phyloP scores from a whole-genome alignment of 2,797 vertebrate genomes.

The Tapera naevia region DNA sequence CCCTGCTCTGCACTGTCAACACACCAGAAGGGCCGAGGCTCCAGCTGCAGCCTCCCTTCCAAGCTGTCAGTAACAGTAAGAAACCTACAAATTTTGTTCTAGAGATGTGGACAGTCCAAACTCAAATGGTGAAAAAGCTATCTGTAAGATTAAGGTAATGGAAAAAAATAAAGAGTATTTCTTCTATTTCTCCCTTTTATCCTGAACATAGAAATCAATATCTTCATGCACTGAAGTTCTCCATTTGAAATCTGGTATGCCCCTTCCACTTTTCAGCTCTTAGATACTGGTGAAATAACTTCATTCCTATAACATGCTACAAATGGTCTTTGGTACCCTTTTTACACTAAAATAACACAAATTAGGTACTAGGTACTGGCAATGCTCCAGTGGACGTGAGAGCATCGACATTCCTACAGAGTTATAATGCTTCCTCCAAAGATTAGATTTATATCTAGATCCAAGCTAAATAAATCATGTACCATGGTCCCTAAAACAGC shows the following conservation, averaged over 20 bases:
- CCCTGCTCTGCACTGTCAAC: not conserved
- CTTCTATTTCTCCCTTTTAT: not conserved
- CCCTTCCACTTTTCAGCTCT: not conserved
- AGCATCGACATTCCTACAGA: not conserved
- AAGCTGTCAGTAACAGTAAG: too few species aligned
- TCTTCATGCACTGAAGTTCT: not conserved
- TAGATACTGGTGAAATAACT: not conserved
- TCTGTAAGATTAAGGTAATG: not conserved
- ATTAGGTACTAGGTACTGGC: not conserved
- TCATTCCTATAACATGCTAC: not conserved
- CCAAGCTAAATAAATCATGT: constrained; percentile 42
- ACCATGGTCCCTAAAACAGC: not conserved
- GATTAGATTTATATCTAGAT: not conserved
- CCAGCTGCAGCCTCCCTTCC: not conserved
- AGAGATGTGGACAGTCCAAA: accelerated
- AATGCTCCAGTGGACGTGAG: not conserved
- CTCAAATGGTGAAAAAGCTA: not conserved
- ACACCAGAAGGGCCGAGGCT: accelerated
- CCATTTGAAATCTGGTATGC: not conserved
- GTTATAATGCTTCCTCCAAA: not conserved
- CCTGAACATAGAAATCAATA: not conserved
- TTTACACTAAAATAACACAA: not conserved
- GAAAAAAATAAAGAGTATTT: not conserved
- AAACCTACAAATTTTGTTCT: accelerated
- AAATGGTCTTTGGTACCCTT: not conserved